These are phyloP conservation scores for Bos taurus DNA, from an alignment of 2,113 vertebrate species.

Conservation along the genomic window ARS-UCD2.0 NC_037346.1:46503501-46504000, in stretches of 20 bases:
- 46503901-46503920: background rate
- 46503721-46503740: background rate
- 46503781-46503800: background rate
- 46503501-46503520: background rate
- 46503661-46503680: background rate
- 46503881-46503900: background rate
- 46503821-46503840: background rate
- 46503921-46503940: background rate
- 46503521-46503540: background rate
- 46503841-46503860: background rate
- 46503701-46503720: background rate
- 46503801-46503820: background rate
- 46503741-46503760: background rate
- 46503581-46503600: background rate
- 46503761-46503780: background rate
- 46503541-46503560: background rate
- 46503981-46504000: constrained; percentile 5
- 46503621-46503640: background rate
- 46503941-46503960: constrained; percentile 21
- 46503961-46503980: background rate
- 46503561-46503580: background rate
- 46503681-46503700: background rate
- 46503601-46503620: background rate
- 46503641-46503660: background rate
- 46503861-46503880: background rate